These are phyloP conservation scores for Eidolon dupreanum DNA, from an alignment of 2,797 vertebrate species.

Conservation along the genomic window DNA sequence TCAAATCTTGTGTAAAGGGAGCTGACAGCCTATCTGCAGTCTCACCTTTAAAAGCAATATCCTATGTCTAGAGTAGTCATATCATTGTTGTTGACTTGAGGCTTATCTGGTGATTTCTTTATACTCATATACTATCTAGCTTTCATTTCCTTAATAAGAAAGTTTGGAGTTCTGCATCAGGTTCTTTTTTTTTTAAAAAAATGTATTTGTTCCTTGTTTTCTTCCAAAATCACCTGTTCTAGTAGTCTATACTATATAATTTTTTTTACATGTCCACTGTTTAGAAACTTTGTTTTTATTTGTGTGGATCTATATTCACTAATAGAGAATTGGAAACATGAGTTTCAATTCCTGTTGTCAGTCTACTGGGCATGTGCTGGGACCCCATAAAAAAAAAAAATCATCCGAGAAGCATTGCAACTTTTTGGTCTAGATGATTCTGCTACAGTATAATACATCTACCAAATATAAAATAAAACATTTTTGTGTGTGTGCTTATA, in stretches of 20 bases:
- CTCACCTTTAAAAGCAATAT: constrained; percentile 53
- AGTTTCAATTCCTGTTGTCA: background rate
- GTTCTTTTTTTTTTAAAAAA: background rate
- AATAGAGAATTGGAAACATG: background rate
- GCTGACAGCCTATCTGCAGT: background rate
- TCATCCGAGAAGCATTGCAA: background rate
- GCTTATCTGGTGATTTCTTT: background rate
- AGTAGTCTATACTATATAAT: background rate
- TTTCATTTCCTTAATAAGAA: constrained; percentile 64
- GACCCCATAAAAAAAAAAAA: background rate
- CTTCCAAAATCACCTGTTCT: constrained; percentile 53
- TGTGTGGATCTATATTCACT: constrained; percentile 40
- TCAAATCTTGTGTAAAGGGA: background rate
- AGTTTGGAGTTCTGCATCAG: background rate
- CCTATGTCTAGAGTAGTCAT: background rate
- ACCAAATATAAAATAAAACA: background rate
- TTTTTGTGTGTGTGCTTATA: background rate
- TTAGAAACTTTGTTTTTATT: constrained; percentile 9
- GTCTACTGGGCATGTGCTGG: background rate
- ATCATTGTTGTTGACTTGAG: background rate
- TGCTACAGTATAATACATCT: background rate
- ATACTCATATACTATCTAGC: background rate
- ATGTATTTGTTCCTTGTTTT: constrained; percentile 15
- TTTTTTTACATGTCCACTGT: background rate
- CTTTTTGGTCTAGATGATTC: background rate